Evolutionary conservation across 2,113 vertebrate species (phyloP).

Genomic region (Antigone vipio): DNA sequence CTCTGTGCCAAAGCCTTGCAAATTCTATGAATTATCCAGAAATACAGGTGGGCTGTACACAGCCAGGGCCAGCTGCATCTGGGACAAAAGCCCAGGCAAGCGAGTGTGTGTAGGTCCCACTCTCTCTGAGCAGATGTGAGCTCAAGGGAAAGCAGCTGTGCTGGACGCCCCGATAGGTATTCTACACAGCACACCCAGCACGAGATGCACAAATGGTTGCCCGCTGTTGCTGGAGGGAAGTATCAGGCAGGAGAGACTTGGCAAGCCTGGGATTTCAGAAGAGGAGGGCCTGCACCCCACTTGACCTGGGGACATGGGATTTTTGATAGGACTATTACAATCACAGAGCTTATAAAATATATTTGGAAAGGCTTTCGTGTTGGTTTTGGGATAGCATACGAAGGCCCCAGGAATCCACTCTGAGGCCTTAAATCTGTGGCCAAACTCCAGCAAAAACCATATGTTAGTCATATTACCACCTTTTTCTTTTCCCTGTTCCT

Average conservation of each 20-base stretch:
- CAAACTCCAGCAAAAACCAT: slow-evolving; percentile 39
- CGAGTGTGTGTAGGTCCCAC: accelerated
- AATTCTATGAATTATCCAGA: not conserved
- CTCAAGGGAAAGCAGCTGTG: slow-evolving; percentile 30
- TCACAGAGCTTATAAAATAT: not conserved
- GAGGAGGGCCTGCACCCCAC: not conserved
- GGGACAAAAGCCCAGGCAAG: not conserved
- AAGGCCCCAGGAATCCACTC: slow-evolving; percentile 51
- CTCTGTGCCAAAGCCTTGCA: not conserved
- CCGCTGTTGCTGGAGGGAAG: not conserved
- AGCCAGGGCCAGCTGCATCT: slow-evolving; percentile 17
- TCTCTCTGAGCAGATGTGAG: not conserved
- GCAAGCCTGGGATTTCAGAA: not conserved
- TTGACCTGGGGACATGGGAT: not conserved
- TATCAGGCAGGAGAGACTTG: not conserved
- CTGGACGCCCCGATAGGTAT: not conserved
- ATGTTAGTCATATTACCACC: slow-evolving; percentile 46
- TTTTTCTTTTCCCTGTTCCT: not conserved
- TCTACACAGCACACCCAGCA: not conserved
- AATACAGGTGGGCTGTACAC: not conserved
- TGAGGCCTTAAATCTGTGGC: slow-evolving; percentile 22
- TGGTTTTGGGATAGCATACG: slow-evolving; percentile 37
- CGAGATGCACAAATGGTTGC: not conserved
- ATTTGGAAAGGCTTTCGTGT: slow-evolving; percentile 27
- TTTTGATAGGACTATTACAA: slow-evolving; percentile 27